Evolutionary conservation across 2,888 invertebrate genomes (phyloP).

Genomic region (Chelonus formosanus): DNA sequence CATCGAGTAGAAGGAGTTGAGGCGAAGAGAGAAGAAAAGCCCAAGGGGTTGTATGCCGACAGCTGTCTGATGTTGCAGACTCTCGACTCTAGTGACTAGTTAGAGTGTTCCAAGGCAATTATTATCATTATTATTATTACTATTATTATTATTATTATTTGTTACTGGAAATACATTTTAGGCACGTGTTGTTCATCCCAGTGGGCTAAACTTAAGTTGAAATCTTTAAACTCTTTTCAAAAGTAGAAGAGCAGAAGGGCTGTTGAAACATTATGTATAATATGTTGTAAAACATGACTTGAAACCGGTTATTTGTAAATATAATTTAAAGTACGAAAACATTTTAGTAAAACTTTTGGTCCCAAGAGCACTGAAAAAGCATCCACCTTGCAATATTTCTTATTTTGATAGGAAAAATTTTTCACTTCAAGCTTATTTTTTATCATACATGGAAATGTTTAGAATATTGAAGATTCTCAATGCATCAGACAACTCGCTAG

Average conservation of each 20-base stretch:
- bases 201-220: background rate
- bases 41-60: slow-evolving; percentile 32
- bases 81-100: slow-evolving; percentile 21
- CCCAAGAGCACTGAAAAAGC: slow-evolving; percentile 47
- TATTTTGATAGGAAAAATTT: slow-evolving; percentile 54
- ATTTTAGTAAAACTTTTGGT: slow-evolving; percentile 58
- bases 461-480: slow-evolving; percentile 54
- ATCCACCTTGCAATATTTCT: slow-evolving; percentile 20
- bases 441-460: slow-evolving; percentile 38
- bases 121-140: slow-evolving; percentile 25
- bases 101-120: slow-evolving; percentile 25
- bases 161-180: background rate
- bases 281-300: slow-evolving; percentile 47
- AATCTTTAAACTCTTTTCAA: background rate
- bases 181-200: background rate
- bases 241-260: background rate
- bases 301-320: slow-evolving; percentile 59
- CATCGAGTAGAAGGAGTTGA: slow-evolving; percentile 11
- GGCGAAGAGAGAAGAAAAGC: slow-evolving; percentile 27
- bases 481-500: slow-evolving; percentile 51
- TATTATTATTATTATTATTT: slow-evolving; percentile 24
- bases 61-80: slow-evolving; percentile 34
- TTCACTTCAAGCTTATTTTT: slow-evolving; percentile 38
- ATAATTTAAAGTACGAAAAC: slow-evolving; percentile 58
- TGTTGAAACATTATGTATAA: background rate